Base-by-base conservation (phyloP, 2,797 vertebrate genomes). In the Sebastes glaucus region DNA sequence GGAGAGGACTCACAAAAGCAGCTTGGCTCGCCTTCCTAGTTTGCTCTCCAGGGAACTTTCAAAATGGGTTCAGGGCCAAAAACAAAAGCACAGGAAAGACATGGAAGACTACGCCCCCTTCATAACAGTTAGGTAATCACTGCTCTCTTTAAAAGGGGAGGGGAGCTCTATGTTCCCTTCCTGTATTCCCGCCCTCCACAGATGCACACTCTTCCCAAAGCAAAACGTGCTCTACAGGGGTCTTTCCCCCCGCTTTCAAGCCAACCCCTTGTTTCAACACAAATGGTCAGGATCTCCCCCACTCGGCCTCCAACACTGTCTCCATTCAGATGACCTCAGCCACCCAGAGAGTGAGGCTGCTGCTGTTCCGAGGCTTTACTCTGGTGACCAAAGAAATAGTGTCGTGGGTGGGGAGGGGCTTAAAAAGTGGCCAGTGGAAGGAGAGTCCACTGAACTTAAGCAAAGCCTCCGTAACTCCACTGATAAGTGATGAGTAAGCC, bases 81-180 rank as follows among this genome's bases (percentile, higher is more conserved):
- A 89, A 91, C 90, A 93, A 93, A 94, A 92, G 83, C 87, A 91
- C 87, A 92, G 89, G 90, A 94, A 93, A 92, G 90, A 89, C 89
- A 86, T 68, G 75, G 88, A 90, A 88, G 90, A 82, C 87, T 84
- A 93, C 91, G 46, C 91, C 93, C 87, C 91, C 92, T 91, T 85
- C 85, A 85, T 84, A 93, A 91, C 63, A 85, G 92, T 94, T 94
- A 92, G 90, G 85, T 92, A 94, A 95, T 91, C 88, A 70, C 81
- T 78, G 85, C 74, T 81, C 85, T 80, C 87, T 92, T 89, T 82
- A 46, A 46, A 88, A 90, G 87, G 82, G 91, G 88, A 83, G 91
- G 90, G 78, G 87, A 86, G 79, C 79, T 86, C 85, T 74, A n/a
- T 75, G 73, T 73, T 84, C 82, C 64, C 71, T 90, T 89, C 86